These are phyloP conservation scores for Temnothorax unifasciatus DNA, from an alignment of 2,888 invertebrate genomes.

Conservation along the genomic window DNA sequence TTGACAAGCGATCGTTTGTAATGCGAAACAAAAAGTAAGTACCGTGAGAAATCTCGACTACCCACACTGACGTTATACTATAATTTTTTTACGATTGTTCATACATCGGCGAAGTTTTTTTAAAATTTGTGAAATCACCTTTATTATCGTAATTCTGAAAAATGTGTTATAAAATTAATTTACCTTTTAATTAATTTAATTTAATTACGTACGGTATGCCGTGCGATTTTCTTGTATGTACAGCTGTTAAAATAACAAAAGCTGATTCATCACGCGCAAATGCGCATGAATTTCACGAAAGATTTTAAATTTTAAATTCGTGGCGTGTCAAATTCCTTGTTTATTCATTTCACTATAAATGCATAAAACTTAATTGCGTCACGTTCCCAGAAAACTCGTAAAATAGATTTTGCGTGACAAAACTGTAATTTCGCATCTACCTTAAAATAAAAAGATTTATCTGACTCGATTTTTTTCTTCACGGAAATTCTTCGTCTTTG, in stretches of 20 bases:
- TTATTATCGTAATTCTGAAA: not conserved
- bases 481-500: conserved; percentile 1
- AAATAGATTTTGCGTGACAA: conserved; percentile 21
- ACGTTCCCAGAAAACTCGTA: conserved; percentile 10
- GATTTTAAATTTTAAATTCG: conserved; percentile 37
- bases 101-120: not conserved
- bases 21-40: conserved; percentile 20
- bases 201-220: not conserved
- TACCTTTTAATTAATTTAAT: not conserved
- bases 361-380: conserved; percentile 31
- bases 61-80: not conserved
- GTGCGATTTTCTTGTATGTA: not conserved
- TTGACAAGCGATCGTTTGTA: not conserved
- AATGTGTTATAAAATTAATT: not conserved
- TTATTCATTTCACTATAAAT: conserved; percentile 14
- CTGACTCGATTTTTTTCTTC: not conserved
- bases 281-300: not conserved
- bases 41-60: conserved; percentile 5
- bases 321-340: not conserved
- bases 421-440: not conserved
- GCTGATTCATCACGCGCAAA: not conserved
- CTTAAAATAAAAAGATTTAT: not conserved
- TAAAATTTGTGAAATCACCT: not conserved
- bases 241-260: not conserved
- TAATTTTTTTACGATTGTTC: not conserved